Evolutionary conservation across 2,888 invertebrate species (phyloP).

Genomic region (Acanthacorydalis orientalis): DNA sequence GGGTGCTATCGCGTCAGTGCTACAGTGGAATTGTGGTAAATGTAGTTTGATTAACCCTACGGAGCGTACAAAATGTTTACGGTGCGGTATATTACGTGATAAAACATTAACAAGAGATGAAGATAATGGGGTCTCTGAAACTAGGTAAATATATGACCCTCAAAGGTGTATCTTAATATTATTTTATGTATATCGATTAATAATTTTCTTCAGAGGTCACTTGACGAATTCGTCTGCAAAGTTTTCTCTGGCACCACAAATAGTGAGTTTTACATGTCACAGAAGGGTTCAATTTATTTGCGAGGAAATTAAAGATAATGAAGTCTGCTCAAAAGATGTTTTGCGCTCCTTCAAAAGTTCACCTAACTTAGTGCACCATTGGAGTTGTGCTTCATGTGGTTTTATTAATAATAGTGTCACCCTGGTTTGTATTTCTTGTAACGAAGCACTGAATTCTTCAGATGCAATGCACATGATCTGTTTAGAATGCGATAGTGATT

Average conservation of each 20-base stretch:
- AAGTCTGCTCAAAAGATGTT: background rate
- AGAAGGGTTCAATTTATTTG: background rate
- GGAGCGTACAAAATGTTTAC: slow-evolving; percentile 66
- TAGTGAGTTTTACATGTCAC: slow-evolving; percentile 4
- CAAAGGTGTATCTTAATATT: slow-evolving; percentile 8
- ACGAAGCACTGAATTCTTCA: slow-evolving; percentile 7
- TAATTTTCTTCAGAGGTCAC: slow-evolving; percentile 2
- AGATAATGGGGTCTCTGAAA: slow-evolving; percentile 30
- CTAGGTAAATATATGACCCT: slow-evolving; percentile 13
- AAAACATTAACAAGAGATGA: slow-evolving; percentile 19
- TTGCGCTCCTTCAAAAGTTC: slow-evolving; percentile 8
- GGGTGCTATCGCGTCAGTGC: slow-evolving; percentile 87
- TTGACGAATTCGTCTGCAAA: background rate
- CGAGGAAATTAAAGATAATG: background rate
- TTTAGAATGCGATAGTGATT: slow-evolving; percentile 23
- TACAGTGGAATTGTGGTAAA: slow-evolving; percentile 82
- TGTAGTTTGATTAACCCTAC: slow-evolving; percentile 81
- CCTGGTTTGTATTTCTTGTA: slow-evolving; percentile 14
- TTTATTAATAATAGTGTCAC: slow-evolving; percentile 19
- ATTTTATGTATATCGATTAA: slow-evolving; percentile 1
- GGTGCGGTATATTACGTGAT: slow-evolving; percentile 40
- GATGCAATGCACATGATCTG: slow-evolving; percentile 19
- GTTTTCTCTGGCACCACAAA: background rate
- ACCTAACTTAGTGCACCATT: slow-evolving; percentile 15
- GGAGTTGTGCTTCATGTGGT: slow-evolving; percentile 21